Conservation (phyloP, 2,797 vertebrate genomes). For the Pseudochaenichthys georgianus region DNA sequence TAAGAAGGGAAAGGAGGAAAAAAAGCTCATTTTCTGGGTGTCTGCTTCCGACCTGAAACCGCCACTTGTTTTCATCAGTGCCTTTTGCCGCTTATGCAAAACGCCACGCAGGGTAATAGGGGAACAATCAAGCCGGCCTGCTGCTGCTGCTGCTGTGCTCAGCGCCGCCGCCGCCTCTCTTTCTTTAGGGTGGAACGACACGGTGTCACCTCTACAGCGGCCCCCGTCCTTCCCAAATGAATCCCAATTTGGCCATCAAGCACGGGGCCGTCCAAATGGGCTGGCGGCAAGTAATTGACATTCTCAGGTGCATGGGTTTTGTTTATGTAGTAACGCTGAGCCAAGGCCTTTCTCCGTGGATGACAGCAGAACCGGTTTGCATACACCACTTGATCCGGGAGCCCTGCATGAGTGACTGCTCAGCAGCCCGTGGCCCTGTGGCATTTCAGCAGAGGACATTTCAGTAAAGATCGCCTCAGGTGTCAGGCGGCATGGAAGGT, state of each 20-base stretch:
- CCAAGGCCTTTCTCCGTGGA: slow-evolving; percentile 68
- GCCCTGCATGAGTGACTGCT: slow-evolving; percentile 78
- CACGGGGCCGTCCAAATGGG: slow-evolving; percentile 61
- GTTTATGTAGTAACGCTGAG: slow-evolving; percentile 78
- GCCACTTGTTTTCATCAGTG: slow-evolving; percentile 84
- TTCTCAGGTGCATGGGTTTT: slow-evolving; percentile 81
- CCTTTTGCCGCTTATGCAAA: slow-evolving; percentile 83
- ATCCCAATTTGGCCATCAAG: slow-evolving; percentile 83
- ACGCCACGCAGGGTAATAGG: slow-evolving; percentile 70
- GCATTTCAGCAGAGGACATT: slow-evolving; percentile 83
- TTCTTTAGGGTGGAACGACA: slow-evolving; percentile 70
- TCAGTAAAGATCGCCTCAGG: slow-evolving; percentile 79
- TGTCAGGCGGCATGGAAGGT: slow-evolving; percentile 77
- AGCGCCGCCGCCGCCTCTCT: slow-evolving; percentile 49
- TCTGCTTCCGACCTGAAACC: slow-evolving; percentile 82
- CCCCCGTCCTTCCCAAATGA: slow-evolving; percentile 78
- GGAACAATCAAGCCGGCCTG: slow-evolving; percentile 77
- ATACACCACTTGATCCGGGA: slow-evolving; percentile 73
- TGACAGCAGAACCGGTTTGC: slow-evolving; percentile 74
- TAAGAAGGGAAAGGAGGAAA: slow-evolving; percentile 68
- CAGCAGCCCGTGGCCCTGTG: slow-evolving; percentile 78
- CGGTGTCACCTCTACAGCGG: slow-evolving; percentile 76
- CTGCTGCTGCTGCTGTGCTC: slow-evolving; percentile 64
- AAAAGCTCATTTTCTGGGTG: slow-evolving; percentile 83
- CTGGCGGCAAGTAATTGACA: slow-evolving; percentile 77